Percentiles rank a stretch among this genome's conserved stretches.
Evolutionary conservation across 2,113 vertebrate genomes (phyloP).

Genomic region (Neoarius graeffei): DNA sequence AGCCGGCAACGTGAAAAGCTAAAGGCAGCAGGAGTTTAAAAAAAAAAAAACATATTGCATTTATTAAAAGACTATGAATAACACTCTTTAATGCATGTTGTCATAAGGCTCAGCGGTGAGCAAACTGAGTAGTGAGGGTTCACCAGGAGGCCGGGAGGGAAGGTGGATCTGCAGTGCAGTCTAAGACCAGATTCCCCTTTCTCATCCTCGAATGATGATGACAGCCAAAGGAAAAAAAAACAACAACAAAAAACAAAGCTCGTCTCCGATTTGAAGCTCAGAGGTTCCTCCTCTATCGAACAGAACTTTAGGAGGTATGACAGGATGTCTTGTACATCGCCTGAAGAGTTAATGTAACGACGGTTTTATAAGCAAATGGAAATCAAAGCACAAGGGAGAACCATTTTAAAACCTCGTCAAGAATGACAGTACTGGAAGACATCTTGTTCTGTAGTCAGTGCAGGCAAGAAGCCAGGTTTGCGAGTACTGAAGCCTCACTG

Average conservation of each 20-base stretch:
- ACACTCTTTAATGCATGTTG: constrained; percentile 46
- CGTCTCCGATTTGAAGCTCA: constrained; percentile 31
- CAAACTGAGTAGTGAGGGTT: constrained; percentile 30
- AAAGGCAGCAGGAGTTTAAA: constrained; percentile 19
- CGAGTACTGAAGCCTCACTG: not conserved
- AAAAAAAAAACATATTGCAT: constrained; percentile 51
- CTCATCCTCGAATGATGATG: constrained; percentile 11
- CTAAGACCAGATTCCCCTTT: constrained; percentile 30
- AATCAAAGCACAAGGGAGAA: constrained; percentile 14
- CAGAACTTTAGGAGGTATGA: not conserved
- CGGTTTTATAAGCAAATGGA: constrained; percentile 32
- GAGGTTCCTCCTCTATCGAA: constrained; percentile 2
- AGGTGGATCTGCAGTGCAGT: constrained; percentile 19
- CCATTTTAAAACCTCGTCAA: not conserved
- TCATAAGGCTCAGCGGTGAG: constrained; percentile 28
- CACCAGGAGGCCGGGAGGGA: constrained; percentile 38
- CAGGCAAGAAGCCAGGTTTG: not conserved
- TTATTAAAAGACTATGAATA: constrained; percentile 61
- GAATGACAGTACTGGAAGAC: not conserved
- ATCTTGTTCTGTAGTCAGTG: not conserved
- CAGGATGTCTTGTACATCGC: not conserved
- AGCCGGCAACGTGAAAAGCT: constrained; percentile 34
- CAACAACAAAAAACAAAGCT: not conserved
- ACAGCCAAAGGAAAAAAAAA: not conserved
- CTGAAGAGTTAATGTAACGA: not conserved